A percentile compares a stretch with the other conserved stretches of the same genome.
These are phyloP conservation scores for Palythoa heliodiscus DNA, from an alignment of 92 coral and sea anemone genomes.

Conservation along the genomic window DNA sequence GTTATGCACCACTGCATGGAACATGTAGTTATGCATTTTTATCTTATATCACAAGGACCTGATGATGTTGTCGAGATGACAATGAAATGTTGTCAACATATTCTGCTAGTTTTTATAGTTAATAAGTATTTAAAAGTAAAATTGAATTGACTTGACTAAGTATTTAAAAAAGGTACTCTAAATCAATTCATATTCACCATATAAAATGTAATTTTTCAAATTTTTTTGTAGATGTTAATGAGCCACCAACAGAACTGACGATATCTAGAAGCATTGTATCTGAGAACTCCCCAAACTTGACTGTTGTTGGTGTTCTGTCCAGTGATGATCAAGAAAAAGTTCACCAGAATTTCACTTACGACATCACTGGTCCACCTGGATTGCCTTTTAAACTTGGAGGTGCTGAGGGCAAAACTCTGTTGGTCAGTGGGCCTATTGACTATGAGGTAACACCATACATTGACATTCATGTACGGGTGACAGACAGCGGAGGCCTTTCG, in stretches of 20 bases:
- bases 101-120: too few species aligned
- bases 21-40: too few species aligned
- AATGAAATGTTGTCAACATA: too few species aligned
- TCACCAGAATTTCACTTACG: slow-evolving; percentile 66
- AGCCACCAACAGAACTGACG: slow-evolving; percentile 71
- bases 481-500: slow-evolving; percentile 75
- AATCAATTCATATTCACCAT: too few species aligned
- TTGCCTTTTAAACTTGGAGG: slow-evolving; percentile 75
- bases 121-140: too few species aligned
- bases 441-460: slow-evolving; percentile 67
- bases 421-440: slow-evolving; percentile 73
- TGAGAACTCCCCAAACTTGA: slow-evolving; percentile 77
- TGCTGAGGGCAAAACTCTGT: slow-evolving; percentile 42
- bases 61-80: too few species aligned
- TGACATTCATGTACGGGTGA: slow-evolving; percentile 64
- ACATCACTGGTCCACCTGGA: slow-evolving; percentile 61
- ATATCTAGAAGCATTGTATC: slow-evolving; percentile 63
- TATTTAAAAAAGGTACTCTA: too few species aligned
- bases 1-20: too few species aligned
- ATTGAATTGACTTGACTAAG: too few species aligned
- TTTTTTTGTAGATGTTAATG: slow-evolving; percentile 70
- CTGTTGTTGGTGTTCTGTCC: slow-evolving; percentile 76
- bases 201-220: background rate
- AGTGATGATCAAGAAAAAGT: slow-evolving; percentile 81
- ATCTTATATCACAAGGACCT: too few species aligned